phyloP scores from a whole-genome alignment of 2,888 invertebrate genomes.

The Seladonia tumulorum region DNA sequence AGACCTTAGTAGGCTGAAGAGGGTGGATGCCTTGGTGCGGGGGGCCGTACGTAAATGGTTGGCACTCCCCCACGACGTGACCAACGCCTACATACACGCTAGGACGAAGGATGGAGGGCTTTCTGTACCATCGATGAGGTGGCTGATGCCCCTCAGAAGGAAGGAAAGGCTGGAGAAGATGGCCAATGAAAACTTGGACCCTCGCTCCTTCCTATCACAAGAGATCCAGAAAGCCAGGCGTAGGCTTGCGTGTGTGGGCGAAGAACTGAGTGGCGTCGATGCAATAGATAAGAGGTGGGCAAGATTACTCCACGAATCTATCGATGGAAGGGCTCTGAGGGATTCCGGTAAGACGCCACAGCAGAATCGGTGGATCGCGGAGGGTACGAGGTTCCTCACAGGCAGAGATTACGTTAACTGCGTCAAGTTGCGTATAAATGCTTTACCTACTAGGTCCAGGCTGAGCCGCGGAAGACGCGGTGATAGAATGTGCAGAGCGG shows the following conservation, averaged over 20 bases:
- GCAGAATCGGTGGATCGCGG: background rate
- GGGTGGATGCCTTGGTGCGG: background rate
- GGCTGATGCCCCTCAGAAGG: background rate
- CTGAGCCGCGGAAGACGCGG: background rate
- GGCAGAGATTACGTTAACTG: background rate
- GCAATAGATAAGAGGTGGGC: background rate
- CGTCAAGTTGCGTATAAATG: background rate
- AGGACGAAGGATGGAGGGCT: background rate
- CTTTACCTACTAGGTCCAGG: background rate
- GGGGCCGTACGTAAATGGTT: background rate
- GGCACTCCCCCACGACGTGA: background rate
- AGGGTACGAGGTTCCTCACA: background rate
- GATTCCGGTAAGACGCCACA: background rate
- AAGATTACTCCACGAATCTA: background rate
- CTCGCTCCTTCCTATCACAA: background rate
- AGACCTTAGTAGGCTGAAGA: background rate
- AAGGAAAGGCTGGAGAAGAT: background rate
- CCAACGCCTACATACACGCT: background rate
- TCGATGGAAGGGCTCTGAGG: background rate
- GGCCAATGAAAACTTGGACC: background rate
- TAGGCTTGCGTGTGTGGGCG: background rate
- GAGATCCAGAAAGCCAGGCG: background rate
- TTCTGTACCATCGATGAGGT: background rate
- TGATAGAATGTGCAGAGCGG: too few relatives aligned
- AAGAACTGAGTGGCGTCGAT: background rate